Evolutionary conservation across 1,140 invertebrate genomes (phyloP), one percentile per base, ranked within the genome.

Genomic region (Oreohelix idahoensis): DNA sequence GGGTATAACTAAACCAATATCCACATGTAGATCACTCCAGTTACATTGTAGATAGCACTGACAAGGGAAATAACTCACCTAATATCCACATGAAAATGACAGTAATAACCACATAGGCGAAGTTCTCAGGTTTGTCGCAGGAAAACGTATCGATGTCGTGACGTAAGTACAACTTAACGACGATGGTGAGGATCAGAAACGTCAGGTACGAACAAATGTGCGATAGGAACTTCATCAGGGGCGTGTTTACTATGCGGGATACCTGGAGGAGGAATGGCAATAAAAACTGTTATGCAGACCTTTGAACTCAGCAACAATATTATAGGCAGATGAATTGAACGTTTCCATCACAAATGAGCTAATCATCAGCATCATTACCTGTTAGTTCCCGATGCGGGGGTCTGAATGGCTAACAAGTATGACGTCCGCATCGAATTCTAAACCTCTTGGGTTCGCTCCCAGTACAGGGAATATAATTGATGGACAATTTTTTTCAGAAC

Each of bases 141-240:
- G 84, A 81, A 10, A 89, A 69, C 15, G 74, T 84, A 36, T 88
- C 83, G 79, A 86, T 86, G 74, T 84, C 42, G 29, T 82, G 74
- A 1, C 83, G 83, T 23, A 87, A 79, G 69, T 88, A 84, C 26
- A 89, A 75, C 70, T 89, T 89, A 58, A 86, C 84, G 20, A 85
- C 79, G 38, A 88, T 85, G 49, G 86, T 81, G 0, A 89, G 75
- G 32, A 86, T 78, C 79, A 99, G 94, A 93, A 99, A 99, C 84
- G 97, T 97, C 91, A 98, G 97, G 92, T 98, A 99, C 78, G 97
- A 98, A 8, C 97, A 97, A 36, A 97, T 98, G 93, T 98, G 97
- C 90, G 97, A 98, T 83, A 99, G 96, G 93, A 99, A 99, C 93
- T 98, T 98, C 93, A 98, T 98, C 93, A 99, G 98, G 23, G 98